Base-by-base conservation (phyloP, 1,140 invertebrate genomes). In the Goniozus legneri region DNA sequence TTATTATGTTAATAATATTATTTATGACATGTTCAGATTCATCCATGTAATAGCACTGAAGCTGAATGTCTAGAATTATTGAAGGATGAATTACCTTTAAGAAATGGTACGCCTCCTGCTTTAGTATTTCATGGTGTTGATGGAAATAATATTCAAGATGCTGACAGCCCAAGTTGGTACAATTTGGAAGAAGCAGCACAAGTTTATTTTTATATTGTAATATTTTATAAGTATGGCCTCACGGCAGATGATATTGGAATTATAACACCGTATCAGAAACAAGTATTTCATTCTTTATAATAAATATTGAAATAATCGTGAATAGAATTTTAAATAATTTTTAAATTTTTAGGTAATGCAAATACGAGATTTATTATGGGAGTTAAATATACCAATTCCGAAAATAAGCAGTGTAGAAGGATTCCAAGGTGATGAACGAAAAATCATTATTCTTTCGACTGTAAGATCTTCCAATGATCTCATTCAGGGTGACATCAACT, bases 321-420 rank as follows among this genome's bases (percentile, higher is more conserved):
- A n/a, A n/a, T n/a, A n/a, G n/a, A n/a, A n/a, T n/a, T n/a, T n/a
- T n/a, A 36, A 48, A 7, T 8, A 13, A 31, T 14, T 48, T 30
- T 31, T 33, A 38, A 36, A 18, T 44, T 36, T 18, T 44, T 58
- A 91, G 87, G 85, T 86, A 1, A 79, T 80, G 52, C 86, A 90
- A 71, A 84, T 94, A 18, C 76, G 82, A 32, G 57, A 80, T 7
- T 56, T 91, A 24, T 76, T 93, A n/a, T 72, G 77, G 13, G 80
- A 84, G 10, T 77, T 88, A 50, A 79, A 84, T n/a, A 64, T 84
- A 6, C 66, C 77, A 13, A 63, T 82, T 47, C 88, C 89, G 2
- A 92, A 95, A 81, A 81, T 97, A 30, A 94, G 92, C 0, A 91
- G 89, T 6, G 92, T 96, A 1, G 95, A 98, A 79, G 94, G 97